Evolutionary conservation across 2,797 vertebrate species (phyloP).

Genomic region (Sebastes miniatus): DNA sequence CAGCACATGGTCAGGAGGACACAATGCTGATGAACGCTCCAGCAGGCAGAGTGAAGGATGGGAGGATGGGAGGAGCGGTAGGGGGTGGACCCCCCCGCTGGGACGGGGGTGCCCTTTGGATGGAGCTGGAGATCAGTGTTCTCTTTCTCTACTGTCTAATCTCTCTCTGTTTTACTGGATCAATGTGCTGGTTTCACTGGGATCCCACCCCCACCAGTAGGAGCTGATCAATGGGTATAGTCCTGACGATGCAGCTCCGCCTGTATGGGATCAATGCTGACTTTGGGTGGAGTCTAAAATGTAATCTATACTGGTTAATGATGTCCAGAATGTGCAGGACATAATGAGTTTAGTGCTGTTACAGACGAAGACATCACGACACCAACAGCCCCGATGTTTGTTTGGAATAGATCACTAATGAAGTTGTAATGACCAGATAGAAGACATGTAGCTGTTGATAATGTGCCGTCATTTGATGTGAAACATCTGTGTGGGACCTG

Average conservation of each 20-base stretch:
- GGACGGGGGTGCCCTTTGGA: conserved; percentile 53
- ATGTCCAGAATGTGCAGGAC: not conserved
- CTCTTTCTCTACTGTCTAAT: conserved; percentile 66
- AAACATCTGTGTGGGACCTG: not conserved
- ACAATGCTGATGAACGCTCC: conserved; percentile 61
- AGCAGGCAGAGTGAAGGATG: conserved; percentile 16
- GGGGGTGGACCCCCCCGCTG: conserved; percentile 23
- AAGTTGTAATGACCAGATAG: not conserved
- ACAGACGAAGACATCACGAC: not conserved
- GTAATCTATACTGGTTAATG: conserved; percentile 21
- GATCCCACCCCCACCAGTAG: conserved; percentile 34
- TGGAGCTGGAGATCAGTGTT: conserved; percentile 71
- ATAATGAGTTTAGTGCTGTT: not conserved
- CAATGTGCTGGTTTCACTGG: conserved; percentile 68
- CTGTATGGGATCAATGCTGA: conserved; percentile 52
- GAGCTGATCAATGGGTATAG: conserved; percentile 61
- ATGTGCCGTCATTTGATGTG: not conserved
- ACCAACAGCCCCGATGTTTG: not conserved
- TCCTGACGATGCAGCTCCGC: conserved; percentile 26
- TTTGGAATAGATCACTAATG: not conserved
- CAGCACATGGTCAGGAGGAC: conserved; percentile 63
- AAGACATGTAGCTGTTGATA: not conserved
- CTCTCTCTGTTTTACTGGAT: conserved; percentile 54
- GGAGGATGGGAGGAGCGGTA: conserved; percentile 2
- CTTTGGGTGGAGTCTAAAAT: conserved; percentile 18